These are phyloP conservation scores for Rhinolophus sinicus DNA, from an alignment of 2,113 vertebrate species.

Conservation along the genomic window DNA sequence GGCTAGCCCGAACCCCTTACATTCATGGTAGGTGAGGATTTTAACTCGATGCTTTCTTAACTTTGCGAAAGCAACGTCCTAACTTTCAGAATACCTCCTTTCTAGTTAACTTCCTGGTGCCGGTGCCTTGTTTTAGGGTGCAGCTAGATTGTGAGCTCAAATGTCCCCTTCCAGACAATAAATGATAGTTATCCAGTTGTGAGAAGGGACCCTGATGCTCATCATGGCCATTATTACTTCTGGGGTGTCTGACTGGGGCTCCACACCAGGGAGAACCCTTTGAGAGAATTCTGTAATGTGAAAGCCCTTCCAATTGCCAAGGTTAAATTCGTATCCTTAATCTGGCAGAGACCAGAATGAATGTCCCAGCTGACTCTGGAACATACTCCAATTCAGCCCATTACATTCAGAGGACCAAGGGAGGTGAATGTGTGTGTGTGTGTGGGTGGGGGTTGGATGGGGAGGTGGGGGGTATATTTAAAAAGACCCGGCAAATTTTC, in stretches of 20 bases:
- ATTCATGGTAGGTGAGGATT: not conserved
- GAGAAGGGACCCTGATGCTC: not conserved
- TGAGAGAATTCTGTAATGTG: not conserved
- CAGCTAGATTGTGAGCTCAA: not conserved
- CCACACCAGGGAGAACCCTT: not conserved
- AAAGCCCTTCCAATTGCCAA: slow-evolving; percentile 31
- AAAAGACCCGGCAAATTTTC: not conserved
- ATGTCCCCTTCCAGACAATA: not conserved
- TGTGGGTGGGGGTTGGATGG: not conserved
- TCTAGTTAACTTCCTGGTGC: not conserved
- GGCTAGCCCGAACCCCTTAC: not conserved
- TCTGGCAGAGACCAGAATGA: slow-evolving; percentile 40
- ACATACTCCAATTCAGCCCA: not conserved
- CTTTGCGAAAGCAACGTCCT: not conserved
- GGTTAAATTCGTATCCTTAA: not conserved
- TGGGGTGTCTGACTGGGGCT: not conserved
- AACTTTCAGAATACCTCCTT: not conserved
- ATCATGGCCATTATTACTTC: not conserved
- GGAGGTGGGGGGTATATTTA: not conserved
- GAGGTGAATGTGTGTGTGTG: not conserved
- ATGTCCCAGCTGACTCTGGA: slow-evolving; percentile 53
- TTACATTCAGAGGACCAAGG: slow-evolving; percentile 40
- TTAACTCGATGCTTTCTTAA: not conserved
- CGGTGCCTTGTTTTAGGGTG: not conserved
- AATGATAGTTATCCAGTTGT: not conserved